These are phyloP conservation scores for Discoglossus pictus DNA, from an alignment of 2,797 vertebrate genomes.

Conservation along the genomic window DNA sequence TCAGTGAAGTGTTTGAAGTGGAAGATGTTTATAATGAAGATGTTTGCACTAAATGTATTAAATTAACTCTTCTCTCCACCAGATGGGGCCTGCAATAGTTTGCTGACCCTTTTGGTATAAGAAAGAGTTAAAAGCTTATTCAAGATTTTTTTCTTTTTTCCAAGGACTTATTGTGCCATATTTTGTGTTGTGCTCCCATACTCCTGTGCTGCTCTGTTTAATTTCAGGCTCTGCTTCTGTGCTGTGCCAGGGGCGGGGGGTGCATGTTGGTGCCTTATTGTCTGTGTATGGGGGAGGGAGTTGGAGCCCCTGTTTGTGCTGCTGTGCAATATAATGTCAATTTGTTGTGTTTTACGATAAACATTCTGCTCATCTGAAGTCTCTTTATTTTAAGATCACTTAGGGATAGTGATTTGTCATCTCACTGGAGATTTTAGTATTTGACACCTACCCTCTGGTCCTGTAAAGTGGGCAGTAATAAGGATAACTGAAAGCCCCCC, in stretches of 20 bases:
- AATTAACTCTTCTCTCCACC: constrained; percentile 1
- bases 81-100: no score
- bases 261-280: constrained; percentile 50
- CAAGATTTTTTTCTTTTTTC: no score
- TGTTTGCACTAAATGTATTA: constrained; percentile 33
- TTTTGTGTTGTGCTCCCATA: constrained; percentile 10
- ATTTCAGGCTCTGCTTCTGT: constrained; percentile 9
- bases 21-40: constrained; percentile 13
- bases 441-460: no score
- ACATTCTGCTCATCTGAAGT: not conserved
- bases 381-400: constrained; percentile 11
- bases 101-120: not conserved
- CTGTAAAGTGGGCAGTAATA: no score
- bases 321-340: constrained; percentile 37
- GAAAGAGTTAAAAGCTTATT: not conserved
- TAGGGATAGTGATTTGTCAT: no score
- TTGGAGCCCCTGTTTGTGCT: constrained; percentile 29
- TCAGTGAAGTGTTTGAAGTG: no score
- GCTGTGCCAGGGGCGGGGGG: constrained; percentile 5
- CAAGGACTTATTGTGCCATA: not conserved
- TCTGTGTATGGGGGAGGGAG: constrained; percentile 30
- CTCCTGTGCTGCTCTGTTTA: not conserved
- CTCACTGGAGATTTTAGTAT: no score
- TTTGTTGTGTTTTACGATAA: constrained; percentile 15
- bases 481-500: no score